Base-by-base conservation (phyloP, 2,888 invertebrate genomes). In the Eilema caniola region DNA sequence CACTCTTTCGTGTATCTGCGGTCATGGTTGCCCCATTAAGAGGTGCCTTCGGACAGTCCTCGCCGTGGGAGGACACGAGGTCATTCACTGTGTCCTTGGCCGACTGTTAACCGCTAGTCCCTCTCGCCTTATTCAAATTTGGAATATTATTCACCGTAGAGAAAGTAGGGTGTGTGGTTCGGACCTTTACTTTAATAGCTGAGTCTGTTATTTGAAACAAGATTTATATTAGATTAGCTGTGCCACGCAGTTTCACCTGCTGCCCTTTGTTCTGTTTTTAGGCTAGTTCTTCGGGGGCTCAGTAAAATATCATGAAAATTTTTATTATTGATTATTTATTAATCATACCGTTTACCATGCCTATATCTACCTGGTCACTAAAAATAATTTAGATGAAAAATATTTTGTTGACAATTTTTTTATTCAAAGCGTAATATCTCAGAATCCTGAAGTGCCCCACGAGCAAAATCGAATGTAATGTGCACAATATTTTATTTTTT, bases 71-170 rank as follows among this genome's bases (percentile, higher is more conserved):
- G 82, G 84, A 82, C 71, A 75, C 69, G 77, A 82, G 91, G 91
- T 91, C 83, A 91, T 53, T 89, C 91, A 90, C 90, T 92, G 89
- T 84, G 87, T 88, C 92, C 93, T 93, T 93, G 94, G 90, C 93
- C 93, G 85, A 92, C 81, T 86, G 71, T 62, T 71, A 63, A 53
- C 68, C 76, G 72, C 77, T 76, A 74, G 74, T 74, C 80, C 77
- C 70, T 67, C 70, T 53, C 64, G 72, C 68, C 62, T 76, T 76
- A 80, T 81, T 83, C 79, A 77, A 79, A 83, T 86, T 85, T 75
- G 74, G 77, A 67, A 81, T 76, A 81, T 82, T 77, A 47, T 62
- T 70, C 41, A 65, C n/a, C 41, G 23, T n/a, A 37, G 76, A 69
- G 81, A 78, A 81, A 80, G 76, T 76, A 67, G 25, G n/a, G n/a